phyloP scores from a whole-genome alignment of 2,888 invertebrate species.

The Linyphia triangularis region DNA sequence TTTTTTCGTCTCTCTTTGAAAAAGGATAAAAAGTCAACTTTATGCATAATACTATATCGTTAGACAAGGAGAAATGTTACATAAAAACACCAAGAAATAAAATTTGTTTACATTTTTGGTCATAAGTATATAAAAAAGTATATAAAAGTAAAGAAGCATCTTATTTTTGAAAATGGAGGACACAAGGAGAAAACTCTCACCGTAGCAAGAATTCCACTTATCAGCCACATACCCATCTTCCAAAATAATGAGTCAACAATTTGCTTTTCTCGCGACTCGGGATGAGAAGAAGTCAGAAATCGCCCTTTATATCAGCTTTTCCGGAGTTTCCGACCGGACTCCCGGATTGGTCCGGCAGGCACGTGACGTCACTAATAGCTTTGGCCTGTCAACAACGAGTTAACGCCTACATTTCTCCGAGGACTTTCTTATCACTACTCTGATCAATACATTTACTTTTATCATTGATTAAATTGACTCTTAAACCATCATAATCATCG shows the following conservation, averaged over 20 bases:
- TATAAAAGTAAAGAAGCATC: background rate
- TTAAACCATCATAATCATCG: background rate
- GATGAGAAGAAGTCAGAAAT: conserved; percentile 27
- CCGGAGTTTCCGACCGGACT: conserved; percentile 47
- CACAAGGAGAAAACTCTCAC: conserved; percentile 22
- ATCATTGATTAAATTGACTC: background rate
- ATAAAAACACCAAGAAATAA: too few relatives aligned
- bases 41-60: too few relatives aligned
- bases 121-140: too few relatives aligned
- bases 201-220: conserved; percentile 7
- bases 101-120: too few relatives aligned
- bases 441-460: conserved; percentile 40
- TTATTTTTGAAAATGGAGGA: background rate
- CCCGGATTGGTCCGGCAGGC: conserved; percentile 26
- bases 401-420: conserved; percentile 31
- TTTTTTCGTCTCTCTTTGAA: too few relatives aligned
- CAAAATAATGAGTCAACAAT: background rate
- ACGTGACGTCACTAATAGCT: conserved; percentile 54
- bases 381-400: conserved; percentile 35
- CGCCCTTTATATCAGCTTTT: conserved; percentile 56
- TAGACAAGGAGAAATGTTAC: too few relatives aligned
- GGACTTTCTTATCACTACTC: conserved; percentile 20
- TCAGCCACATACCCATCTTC: background rate
- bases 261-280: background rate
- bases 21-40: too few relatives aligned